These are phyloP conservation scores for Caenorhabditis japonica DNA, from an alignment of 2,888 invertebrate species.

Conservation along the genomic window DNA sequence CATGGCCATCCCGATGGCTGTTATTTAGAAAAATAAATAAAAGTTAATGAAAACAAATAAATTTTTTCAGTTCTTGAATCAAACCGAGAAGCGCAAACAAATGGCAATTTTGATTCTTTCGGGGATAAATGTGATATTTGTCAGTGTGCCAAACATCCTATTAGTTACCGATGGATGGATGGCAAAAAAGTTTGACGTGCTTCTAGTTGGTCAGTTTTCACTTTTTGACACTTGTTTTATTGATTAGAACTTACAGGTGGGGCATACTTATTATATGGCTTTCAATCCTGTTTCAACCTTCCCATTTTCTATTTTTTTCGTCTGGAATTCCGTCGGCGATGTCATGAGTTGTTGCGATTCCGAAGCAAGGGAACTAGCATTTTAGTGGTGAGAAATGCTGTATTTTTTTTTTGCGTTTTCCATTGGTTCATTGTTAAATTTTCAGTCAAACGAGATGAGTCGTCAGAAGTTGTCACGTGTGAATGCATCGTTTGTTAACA, in stretches of 20 bases:
- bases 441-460: slow-evolving; percentile 46
- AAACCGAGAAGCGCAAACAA: slow-evolving; percentile 54
- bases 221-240: background rate
- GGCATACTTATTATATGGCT: slow-evolving; percentile 58
- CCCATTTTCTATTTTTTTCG: slow-evolving; percentile 64
- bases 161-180: slow-evolving; percentile 61
- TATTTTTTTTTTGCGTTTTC: slow-evolving; percentile 8
- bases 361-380: slow-evolving; percentile 31
- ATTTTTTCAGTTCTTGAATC: slow-evolving; percentile 51
- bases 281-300: slow-evolving; percentile 60
- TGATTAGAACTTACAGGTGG: slow-evolving; percentile 46
- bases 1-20: no score
- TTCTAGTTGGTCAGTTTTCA: slow-evolving; percentile 55
- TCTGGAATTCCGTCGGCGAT: slow-evolving; percentile 57
- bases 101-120: slow-evolving; percentile 55
- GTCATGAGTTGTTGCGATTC: slow-evolving; percentile 43
- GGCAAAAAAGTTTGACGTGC: slow-evolving; percentile 44
- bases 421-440: slow-evolving; percentile 18
- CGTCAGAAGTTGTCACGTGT: slow-evolving; percentile 45
- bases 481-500: slow-evolving; percentile 33
- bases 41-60: background rate
- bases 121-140: slow-evolving; percentile 57
- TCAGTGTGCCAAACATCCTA: slow-evolving; percentile 60
- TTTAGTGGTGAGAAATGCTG: slow-evolving; percentile 22
- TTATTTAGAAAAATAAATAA: background rate